A percentile compares a stretch with the other conserved stretches of the same genome.
Conservation (phyloP, 2,113 vertebrate species). For the Leptosomus discolor region DNA sequence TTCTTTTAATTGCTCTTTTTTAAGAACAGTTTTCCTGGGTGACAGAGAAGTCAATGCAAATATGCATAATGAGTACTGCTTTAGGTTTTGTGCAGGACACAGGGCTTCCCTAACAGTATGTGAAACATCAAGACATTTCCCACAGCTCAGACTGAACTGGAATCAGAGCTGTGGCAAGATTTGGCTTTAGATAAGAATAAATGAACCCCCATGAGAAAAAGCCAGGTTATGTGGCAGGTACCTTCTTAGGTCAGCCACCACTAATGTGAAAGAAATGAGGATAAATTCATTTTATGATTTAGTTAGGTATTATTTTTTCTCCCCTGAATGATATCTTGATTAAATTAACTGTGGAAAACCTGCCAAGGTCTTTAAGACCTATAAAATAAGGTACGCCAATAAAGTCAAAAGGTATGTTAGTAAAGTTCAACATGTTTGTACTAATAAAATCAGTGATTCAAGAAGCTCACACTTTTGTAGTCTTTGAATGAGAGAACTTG, state of each 20-base stretch:
- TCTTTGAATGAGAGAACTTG: slow-evolving; percentile 61
- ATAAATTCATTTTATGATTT: slow-evolving; percentile 62
- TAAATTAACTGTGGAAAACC: slow-evolving; percentile 58
- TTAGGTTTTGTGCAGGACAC: not conserved
- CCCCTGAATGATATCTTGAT: not conserved
- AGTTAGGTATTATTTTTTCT: not conserved
- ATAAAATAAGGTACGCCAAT: slow-evolving; percentile 64
- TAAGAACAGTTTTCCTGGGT: slow-evolving; percentile 32
- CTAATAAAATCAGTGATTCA: slow-evolving; percentile 66
- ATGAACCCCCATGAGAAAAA: not conserved
- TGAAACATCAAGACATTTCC: slow-evolving; percentile 6
- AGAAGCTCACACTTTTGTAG: slow-evolving; percentile 65
- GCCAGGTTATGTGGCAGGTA: not conserved
- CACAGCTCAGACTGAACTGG: not conserved
- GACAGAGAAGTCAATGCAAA: slow-evolving; percentile 34
- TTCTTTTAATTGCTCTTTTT: slow-evolving; percentile 6
- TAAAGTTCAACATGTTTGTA: slow-evolving; percentile 65
- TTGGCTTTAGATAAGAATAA: not conserved
- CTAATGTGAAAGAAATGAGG: slow-evolving; percentile 42
- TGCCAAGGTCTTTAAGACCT: slow-evolving; percentile 56
- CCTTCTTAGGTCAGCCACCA: not conserved
- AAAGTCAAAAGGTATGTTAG: slow-evolving; percentile 68
- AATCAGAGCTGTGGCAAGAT: not conserved
- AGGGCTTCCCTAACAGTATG: not conserved
- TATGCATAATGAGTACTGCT: slow-evolving; percentile 1